Evolutionary conservation across 2,888 invertebrate species (phyloP).

Genomic region (Nomada ruficornis): DNA sequence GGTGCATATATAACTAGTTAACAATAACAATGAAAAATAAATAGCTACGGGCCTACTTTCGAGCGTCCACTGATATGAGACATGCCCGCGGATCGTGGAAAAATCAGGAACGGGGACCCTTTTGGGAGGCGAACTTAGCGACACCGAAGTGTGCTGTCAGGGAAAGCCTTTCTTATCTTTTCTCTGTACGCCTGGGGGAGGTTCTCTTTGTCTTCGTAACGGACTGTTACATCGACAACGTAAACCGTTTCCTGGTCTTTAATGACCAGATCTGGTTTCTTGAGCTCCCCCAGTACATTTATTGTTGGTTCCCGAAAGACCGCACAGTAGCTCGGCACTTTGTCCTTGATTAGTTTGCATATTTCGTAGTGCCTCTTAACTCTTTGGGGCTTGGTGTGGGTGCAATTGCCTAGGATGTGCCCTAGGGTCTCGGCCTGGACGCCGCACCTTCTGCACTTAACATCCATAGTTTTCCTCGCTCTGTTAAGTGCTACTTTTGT

Average conservation of each 20-base stretch:
- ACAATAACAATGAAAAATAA: too few species aligned
- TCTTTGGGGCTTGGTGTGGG: not conserved
- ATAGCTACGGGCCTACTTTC: too few species aligned
- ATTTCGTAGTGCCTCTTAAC: not conserved
- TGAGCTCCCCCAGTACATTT: too few species aligned
- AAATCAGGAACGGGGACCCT: too few species aligned
- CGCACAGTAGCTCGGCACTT: not conserved
- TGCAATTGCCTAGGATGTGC: not conserved
- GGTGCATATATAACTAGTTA: too few species aligned
- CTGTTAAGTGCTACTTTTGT: not conserved
- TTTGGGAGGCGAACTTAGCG: too few species aligned
- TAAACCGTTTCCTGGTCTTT: conserved; percentile 15
- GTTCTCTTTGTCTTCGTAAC: conserved; percentile 5
- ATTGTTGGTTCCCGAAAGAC: not conserved
- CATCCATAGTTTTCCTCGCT: not conserved
- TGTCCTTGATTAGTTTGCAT: too few species aligned
- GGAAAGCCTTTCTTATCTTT: not conserved
- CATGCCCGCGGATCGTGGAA: too few species aligned
- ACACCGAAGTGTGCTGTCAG: too few species aligned
- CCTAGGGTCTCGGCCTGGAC: conserved; percentile 11
- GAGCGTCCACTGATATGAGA: too few species aligned
- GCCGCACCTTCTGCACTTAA: not conserved
- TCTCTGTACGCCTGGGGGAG: not conserved
- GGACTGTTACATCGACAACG: conserved; percentile 25
- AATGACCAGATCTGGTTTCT: not conserved